Evolutionary conservation across 2,113 vertebrate species (phyloP).

Genomic region (Rhinoderma darwinii): DNA sequence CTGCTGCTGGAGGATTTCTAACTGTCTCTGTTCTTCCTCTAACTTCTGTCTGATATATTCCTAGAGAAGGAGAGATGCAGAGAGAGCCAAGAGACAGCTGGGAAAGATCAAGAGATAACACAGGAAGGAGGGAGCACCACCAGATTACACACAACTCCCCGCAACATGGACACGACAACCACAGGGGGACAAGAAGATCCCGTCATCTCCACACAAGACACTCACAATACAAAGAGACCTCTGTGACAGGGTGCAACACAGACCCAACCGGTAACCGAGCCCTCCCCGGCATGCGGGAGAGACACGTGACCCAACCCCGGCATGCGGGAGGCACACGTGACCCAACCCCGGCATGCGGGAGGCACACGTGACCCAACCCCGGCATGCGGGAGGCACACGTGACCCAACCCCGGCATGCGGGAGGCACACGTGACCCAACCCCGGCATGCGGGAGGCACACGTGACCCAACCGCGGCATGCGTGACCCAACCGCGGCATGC

Average conservation of each 20-base stretch:
- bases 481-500: too few relatives aligned
- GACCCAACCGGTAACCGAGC: not conserved
- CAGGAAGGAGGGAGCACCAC: slow-evolving; percentile 21
- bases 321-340: not conserved
- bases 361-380: too few relatives aligned
- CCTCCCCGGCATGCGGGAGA: too few relatives aligned
- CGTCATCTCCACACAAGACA: not conserved
- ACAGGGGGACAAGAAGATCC: not conserved
- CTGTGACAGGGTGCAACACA: not conserved
- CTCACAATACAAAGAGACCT: not conserved
- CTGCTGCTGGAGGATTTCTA: slow-evolving; percentile 95
- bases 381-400: too few relatives aligned
- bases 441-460: too few relatives aligned
- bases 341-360: not conserved
- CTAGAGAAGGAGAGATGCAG: slow-evolving; percentile 69
- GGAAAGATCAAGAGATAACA: slow-evolving; percentile 18
- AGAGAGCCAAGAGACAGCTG: slow-evolving; percentile 26
- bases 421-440: too few relatives aligned
- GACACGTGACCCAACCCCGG: not conserved
- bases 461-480: too few relatives aligned
- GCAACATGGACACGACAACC: not conserved
- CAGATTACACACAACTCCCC: slow-evolving; percentile 11
- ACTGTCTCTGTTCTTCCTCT: slow-evolving; percentile 92
- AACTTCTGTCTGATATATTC: slow-evolving; percentile 94
- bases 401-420: too few relatives aligned